These are phyloP conservation scores for Orthosia incerta DNA, from an alignment of 2,888 invertebrate species.

Conservation along the genomic window DNA sequence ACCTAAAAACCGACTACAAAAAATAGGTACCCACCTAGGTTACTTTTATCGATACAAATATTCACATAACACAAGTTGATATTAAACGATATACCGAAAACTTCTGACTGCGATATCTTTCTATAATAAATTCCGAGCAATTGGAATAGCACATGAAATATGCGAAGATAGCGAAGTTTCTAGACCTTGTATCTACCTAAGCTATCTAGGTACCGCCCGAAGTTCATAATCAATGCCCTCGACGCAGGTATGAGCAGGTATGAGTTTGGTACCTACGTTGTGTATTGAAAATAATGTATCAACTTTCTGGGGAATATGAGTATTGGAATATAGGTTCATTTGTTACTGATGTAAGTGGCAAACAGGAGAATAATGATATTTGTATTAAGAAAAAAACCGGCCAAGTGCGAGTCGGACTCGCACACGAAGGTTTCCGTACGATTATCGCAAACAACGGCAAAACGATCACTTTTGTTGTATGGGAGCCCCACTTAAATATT, in stretches of 20 bases:
- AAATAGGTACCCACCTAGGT: not conserved
- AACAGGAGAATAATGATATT: not conserved
- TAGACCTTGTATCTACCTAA: conserved; percentile 55
- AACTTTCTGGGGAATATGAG: conserved; percentile 12
- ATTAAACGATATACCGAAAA: conserved; percentile 43
- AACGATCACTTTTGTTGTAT: no score
- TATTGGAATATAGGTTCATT: conserved; percentile 4
- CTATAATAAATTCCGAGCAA: conserved; percentile 59
- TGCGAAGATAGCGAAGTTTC: conserved; percentile 63
- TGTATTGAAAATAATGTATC: conserved; percentile 34
- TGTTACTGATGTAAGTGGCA: not conserved
- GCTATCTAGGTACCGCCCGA: conserved; percentile 31
- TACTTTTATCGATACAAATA: conserved; percentile 5
- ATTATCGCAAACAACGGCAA: no score
- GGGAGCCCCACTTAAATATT: no score
- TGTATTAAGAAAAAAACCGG: no score
- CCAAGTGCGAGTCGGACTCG: no score
- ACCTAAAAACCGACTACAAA: not conserved
- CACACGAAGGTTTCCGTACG: no score
- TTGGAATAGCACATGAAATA: conserved; percentile 64
- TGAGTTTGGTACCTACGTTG: conserved; percentile 10
- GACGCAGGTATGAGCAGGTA: conserved; percentile 39
- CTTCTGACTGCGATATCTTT: conserved; percentile 45
- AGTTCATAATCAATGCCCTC: conserved; percentile 55
- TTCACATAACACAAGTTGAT: conserved; percentile 33